Evolutionary conservation across 92 coral and sea anemone species (phyloP), one percentile per base, ranked within the genome.

Genomic region (Actinernus sp.): DNA sequence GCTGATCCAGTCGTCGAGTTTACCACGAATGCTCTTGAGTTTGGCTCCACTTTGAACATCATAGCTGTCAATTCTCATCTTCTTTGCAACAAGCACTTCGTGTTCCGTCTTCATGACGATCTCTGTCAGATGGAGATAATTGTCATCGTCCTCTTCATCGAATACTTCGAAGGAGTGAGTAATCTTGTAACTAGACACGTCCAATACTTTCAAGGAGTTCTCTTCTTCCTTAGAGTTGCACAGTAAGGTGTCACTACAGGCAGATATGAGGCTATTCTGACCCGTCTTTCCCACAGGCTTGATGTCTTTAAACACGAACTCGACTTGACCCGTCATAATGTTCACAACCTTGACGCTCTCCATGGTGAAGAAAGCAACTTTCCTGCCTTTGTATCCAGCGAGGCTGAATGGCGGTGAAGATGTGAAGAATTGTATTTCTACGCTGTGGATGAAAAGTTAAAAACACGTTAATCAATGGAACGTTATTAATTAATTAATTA

Each of bases 41-140:
- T 58, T 44, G 9, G 56, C 50, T 37, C 92, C 96, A 6, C 52
- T 58, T n/a, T 69, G 73, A 0, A 90, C 75, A 38, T 82, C 58
- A 38, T 74, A 90, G 54, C 85, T 27, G 14, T 86, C 96, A 29
- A 90, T 70, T 31, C 73, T 74, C 88, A 86, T 81, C 46, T 85
- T 90, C 83, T 90, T 90, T 7, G 92, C 96, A 11, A 90, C 89
- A 20, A 90, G 63, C 26, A 90, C 88, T 57, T 90, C 92, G 23
- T 46, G 41, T 29, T 59, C 74, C 13, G 78, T 65, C 37, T 64
- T 76, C 96, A 90, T 85, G 11, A 58, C 47, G 45, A 90, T 65
- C 62, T 85, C 85, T 0, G 96, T 90, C 4, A 90, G 55, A 54
- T 85, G 83, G 29, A 90, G 96, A 44, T 79, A 81, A 8, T 67